Base-by-base conservation (phyloP, 2,888 invertebrate species). In the Anoplius nigerrimus region DNA sequence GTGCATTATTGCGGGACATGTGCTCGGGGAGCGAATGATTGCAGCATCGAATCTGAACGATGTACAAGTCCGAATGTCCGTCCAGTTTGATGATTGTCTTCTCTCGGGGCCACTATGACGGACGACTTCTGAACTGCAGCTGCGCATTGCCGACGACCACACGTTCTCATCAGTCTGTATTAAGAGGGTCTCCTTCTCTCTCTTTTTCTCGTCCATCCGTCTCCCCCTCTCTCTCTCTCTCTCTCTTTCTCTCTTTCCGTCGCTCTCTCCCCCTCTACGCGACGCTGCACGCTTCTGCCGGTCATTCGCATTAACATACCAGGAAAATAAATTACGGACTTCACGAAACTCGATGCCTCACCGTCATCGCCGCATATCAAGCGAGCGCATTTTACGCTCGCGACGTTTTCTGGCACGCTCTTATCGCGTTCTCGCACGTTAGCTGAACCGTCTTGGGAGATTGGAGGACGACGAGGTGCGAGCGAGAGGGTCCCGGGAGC, bases 121-220 rank as follows among this genome's bases (percentile, higher is more conserved):
- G 34, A 34, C 34, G 34, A 34, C 34, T 34, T 34, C 34, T 34
- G 34, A 34, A 34, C 34, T 34, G 34, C 34, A 34, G 34, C 34
- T 34, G 34, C 34, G 34, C 34, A 34, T 6, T 66, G 63, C 72
- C 43, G 54, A 70, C 59, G 69, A 64, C 69, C 77, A 69, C 67
- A 71, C 73, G 66, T 69, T 75, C 75, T 75, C 77, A 75, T 77
- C 78, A 71, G 71, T 69, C 54, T 57, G 69, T 71, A 79, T 77
- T 78, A 77, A 77, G 78, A 78, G 66, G 71, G 34, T 34, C 34
- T 6, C 42, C 42, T 42, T 13, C 42, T 42, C 42, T 42, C 42
- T 13, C 42, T 42, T 13, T n/a, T 13, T 52, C 27, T 55, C 46
- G n/a, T 42, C 59, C 57, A 45, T 48, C 56, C 51, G 16, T 42